phyloP scores from a whole-genome alignment of 2,797 vertebrate genomes.

The Macroramphosus scolopax region DNA sequence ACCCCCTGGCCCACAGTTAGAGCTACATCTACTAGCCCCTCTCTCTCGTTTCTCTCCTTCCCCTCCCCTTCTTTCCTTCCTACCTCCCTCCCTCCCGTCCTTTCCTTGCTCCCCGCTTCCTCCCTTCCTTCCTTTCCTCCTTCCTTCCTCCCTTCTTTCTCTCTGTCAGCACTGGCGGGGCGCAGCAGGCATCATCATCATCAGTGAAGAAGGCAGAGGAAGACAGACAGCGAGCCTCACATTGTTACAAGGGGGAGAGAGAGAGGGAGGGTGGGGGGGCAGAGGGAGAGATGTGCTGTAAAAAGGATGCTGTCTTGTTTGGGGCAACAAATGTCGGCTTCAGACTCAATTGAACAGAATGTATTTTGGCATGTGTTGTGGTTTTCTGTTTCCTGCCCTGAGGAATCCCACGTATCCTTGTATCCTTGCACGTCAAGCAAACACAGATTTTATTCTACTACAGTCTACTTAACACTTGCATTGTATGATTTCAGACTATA shows the following conservation, averaged over 20 bases:
- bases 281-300: not conserved
- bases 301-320: not conserved
- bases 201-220: conserved; percentile 41
- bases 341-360: conserved; percentile 8
- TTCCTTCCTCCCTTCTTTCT: conserved; percentile 31
- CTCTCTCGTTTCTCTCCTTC: conserved; percentile 32
- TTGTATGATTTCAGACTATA: too few relatives aligned
- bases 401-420: conserved; percentile 4
- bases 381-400: conserved; percentile 30
- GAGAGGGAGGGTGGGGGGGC: conserved; percentile 2
- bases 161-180: conserved; percentile 49
- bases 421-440: conserved; percentile 8
- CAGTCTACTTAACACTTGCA: too few relatives aligned
- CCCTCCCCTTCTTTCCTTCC: conserved; percentile 5
- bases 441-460: not conserved
- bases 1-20: conserved; percentile 73
- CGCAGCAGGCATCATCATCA: conserved; percentile 50
- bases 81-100: conserved; percentile 27
- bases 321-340: too few relatives aligned
- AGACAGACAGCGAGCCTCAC: conserved; percentile 44
- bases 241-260: too few relatives aligned
- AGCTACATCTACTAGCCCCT: conserved; percentile 65
- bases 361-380: conserved; percentile 19
- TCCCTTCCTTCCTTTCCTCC: conserved; percentile 27
- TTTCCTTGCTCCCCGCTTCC: conserved; percentile 26